Base-by-base conservation (phyloP, 2,797 vertebrate genomes). In the Notolabrus celidotus region DNA sequence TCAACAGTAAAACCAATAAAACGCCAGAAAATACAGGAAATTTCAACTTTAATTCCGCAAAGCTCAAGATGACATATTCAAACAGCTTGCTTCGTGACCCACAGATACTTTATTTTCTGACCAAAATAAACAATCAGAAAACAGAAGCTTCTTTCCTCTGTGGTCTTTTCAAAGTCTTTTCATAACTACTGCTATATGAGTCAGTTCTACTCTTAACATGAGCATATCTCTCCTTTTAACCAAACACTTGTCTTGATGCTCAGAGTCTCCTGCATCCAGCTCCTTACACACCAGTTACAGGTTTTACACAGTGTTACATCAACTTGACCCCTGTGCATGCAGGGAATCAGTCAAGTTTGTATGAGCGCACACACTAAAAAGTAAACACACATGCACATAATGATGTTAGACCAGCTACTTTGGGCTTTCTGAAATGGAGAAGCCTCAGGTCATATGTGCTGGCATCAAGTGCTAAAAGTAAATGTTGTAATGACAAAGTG, bases 241-340 rank as follows among this genome's bases (percentile, higher is more conserved):
- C 42, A 43, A 60, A 61, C 66, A 73, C 53, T 31, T 73, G 52
- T 70, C 54, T 85, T 50, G 25, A 19, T 71, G 56, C 65, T 55
- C 63, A 67, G 54, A 43, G 55, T 49, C 76, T 73, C 43, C 54
- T 59, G 67, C 63, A 55, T 57, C 65, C 17, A 11, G 63, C 68
- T 43, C 54, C 19, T 57, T 57, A 71, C 65, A 63, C 31, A 79
- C 50, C 69, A 61, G 71, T 60, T 73, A 27, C 38, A 79, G 64
- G 55, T 70, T 86, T 84, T 84, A 66, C 83, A 76, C 53, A 22
- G 59, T 54, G 73, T 90, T 89, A 89, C 80, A 84, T 87, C 85
- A 90, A 71, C 75, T 73, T 78, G 68, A 82, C 62, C 65, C 16
- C 27, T 52, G 17, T 17, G 51, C 53, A 59, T 9, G 23, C 41